A percentile compares a stretch with the other conserved stretches of the same genome.
phyloP scores from a whole-genome alignment of 2,113 vertebrate genomes.

The Colaptes auratus region DNA sequence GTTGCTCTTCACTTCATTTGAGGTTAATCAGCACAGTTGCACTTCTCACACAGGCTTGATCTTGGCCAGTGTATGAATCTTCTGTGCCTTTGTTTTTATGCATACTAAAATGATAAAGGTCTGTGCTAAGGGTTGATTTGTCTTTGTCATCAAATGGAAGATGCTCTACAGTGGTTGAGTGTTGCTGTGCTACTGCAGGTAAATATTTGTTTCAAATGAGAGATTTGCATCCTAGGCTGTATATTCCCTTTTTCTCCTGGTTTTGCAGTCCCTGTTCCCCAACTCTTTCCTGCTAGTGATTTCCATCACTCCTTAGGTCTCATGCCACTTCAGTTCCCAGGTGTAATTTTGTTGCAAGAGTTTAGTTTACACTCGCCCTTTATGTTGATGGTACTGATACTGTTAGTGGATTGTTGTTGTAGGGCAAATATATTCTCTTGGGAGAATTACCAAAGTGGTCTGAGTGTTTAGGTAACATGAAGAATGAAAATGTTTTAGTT shows the following conservation, averaged over 20 bases:
- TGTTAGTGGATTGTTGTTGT: too few relatives aligned
- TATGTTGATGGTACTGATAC: too few relatives aligned
- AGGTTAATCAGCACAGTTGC: not conserved
- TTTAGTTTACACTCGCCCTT: not conserved
- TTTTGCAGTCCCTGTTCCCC: not conserved
- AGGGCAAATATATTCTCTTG: not conserved
- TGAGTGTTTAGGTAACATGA: not conserved
- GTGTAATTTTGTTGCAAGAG: not conserved
- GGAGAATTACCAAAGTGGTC: not conserved
- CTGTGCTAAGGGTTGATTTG: not conserved
- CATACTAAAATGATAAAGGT: not conserved
- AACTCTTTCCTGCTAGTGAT: accelerated
- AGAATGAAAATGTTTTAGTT: not conserved
- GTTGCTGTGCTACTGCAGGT: not conserved
- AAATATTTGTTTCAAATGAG: not conserved
- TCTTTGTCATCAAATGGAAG: not conserved
- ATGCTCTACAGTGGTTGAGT: not conserved
- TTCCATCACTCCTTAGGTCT: not conserved
- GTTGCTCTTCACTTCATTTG: not conserved
- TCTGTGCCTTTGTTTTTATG: not conserved
- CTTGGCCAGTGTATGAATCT: not conserved
- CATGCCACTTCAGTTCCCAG: not conserved
- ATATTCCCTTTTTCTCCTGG: not conserved
- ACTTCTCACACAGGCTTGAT: not conserved
- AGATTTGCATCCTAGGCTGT: not conserved